Evolutionary conservation across 2,797 vertebrate genomes (phyloP).

Genomic region (Coracias cyanogaster): DNA sequence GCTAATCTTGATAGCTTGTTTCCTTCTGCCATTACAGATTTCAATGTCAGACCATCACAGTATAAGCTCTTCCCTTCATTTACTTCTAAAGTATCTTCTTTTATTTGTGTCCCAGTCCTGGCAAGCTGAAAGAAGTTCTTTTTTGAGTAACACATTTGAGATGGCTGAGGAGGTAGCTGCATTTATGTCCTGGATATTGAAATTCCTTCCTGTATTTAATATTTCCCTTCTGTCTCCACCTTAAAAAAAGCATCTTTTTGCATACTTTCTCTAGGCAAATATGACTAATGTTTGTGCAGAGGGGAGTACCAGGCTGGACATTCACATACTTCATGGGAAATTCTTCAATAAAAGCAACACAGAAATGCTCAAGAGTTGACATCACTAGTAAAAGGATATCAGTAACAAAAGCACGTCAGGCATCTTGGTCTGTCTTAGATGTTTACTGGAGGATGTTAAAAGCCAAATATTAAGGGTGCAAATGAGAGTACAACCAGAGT

Average conservation of each 20-base stretch:
- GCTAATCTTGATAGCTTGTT: not conserved
- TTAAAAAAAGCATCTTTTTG: not conserved
- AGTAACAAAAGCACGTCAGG: not conserved
- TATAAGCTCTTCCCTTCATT: not conserved
- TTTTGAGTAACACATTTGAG: not conserved
- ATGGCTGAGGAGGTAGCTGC: not conserved
- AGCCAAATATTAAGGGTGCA: not conserved
- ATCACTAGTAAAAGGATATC: not conserved
- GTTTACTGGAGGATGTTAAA: not conserved
- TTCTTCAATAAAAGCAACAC: not conserved
- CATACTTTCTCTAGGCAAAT: not conserved
- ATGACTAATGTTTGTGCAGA: not conserved
- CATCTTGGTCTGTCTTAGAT: not conserved
- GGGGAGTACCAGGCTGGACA: not conserved
- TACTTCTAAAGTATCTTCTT: not conserved
- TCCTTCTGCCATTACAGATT: not conserved
- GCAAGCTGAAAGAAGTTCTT: not conserved
- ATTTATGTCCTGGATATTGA: not conserved
- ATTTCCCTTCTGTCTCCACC: not conserved
- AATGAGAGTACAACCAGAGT: not conserved
- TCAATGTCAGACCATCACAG: not conserved
- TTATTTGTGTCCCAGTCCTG: not conserved
- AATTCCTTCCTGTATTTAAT: not conserved
- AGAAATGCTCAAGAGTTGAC: not conserved
- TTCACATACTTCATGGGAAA: not conserved